Conservation (phyloP, 2,113 vertebrate species). For the Myiopsitta monachus region DNA sequence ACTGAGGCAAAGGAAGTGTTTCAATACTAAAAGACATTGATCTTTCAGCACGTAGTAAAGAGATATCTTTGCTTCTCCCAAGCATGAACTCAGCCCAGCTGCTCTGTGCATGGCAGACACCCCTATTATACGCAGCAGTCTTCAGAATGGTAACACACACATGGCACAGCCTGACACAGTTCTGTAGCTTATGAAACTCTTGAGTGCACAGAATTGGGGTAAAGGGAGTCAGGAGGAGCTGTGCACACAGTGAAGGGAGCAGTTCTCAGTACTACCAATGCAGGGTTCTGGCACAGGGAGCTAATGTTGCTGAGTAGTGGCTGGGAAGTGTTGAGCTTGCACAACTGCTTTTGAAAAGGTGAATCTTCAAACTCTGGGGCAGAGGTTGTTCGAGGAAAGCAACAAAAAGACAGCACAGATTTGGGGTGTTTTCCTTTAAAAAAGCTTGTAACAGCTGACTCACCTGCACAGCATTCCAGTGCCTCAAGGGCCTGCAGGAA, state of each 20-base stretch:
- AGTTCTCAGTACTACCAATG: background rate
- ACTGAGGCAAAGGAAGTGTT: background rate
- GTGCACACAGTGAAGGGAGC: background rate
- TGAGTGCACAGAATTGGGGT: background rate
- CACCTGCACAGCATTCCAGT: background rate
- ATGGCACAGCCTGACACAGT: background rate
- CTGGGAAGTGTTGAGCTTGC: background rate
- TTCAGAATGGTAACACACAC: rapidly evolving
- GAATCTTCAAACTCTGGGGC: background rate
- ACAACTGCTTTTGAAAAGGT: background rate
- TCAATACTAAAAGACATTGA: background rate
- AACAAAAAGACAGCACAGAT: background rate
- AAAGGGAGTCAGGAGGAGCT: background rate
- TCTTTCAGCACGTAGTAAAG: background rate
- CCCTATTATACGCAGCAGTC: background rate
- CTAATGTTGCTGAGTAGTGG: rapidly evolving
- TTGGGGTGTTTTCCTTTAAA: background rate
- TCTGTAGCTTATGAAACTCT: background rate
- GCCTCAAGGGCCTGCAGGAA: background rate
- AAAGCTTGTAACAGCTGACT: background rate
- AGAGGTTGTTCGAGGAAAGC: background rate
- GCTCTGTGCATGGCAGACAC: background rate
- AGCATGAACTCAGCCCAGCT: background rate
- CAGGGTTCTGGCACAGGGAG: background rate
- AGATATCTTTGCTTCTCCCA: background rate